Percentiles rank a stretch among this genome's conserved stretches.
These are phyloP conservation scores for Hypomecis punctinalis DNA, from an alignment of 2,888 invertebrate species.

Conservation along the genomic window DNA sequence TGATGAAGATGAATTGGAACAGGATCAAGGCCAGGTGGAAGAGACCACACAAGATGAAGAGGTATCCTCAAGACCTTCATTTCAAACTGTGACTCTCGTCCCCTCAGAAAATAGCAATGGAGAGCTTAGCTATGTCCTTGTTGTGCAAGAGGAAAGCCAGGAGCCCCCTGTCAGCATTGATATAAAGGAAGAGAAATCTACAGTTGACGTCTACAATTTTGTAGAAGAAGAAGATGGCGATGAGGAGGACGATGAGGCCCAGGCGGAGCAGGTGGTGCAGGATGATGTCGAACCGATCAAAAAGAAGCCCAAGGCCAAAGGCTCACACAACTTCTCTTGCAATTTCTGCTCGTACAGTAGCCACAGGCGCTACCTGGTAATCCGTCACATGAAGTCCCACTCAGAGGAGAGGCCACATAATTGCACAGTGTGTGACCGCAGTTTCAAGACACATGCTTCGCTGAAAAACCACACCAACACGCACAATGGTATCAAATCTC, in stretches of 20 bases:
- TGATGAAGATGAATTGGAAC: conserved; percentile 1
- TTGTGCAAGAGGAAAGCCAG: conserved; percentile 90
- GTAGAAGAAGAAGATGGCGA: conserved; percentile 87
- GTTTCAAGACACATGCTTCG: conserved; percentile 97
- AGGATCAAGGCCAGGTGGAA: conserved; percentile 1
- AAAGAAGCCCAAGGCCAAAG: conserved; percentile 73
- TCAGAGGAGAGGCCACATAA: conserved; percentile 97
- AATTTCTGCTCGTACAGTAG: conserved; percentile 96
- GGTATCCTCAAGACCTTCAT: conserved; percentile 63
- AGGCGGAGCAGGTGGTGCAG: conserved; percentile 71
- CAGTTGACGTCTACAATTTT: conserved; percentile 89
- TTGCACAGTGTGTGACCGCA: conserved; percentile 96
- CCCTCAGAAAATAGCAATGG: conserved; percentile 91
- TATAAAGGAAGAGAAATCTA: conserved; percentile 69
- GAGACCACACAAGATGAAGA: background rate
- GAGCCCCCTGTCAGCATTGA: conserved; percentile 78
- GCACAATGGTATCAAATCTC: conserved; percentile 97
- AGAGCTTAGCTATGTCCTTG: conserved; percentile 94
- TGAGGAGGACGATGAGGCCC: conserved; percentile 66
- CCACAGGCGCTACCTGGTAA: conserved; percentile 93
- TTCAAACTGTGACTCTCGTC: conserved; percentile 93
- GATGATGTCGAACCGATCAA: conserved; percentile 51
- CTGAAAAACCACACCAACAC: conserved; percentile 98
- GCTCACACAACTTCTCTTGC: conserved; percentile 89
- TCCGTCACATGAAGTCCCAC: conserved; percentile 97